Conservation (phyloP, 1,140 invertebrate genomes). For the Cephus cinctus region DNA sequence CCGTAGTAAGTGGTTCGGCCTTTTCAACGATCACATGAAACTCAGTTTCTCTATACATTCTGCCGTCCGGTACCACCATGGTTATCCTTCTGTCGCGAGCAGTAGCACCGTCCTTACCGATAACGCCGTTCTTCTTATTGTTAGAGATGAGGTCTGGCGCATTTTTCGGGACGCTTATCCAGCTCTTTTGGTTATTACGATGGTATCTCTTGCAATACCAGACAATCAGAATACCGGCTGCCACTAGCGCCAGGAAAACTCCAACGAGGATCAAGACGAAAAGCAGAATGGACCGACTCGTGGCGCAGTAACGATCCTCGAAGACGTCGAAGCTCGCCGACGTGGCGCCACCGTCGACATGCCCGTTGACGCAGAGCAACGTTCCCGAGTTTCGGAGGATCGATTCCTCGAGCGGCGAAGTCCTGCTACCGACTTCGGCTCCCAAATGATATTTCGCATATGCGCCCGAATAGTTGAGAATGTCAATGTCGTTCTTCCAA, state of each 20-base stretch:
- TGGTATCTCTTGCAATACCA: constrained; percentile 38
- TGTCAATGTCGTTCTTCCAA: constrained; percentile 51
- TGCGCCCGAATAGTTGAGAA: constrained; percentile 50
- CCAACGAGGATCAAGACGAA: constrained; percentile 33
- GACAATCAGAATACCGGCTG: constrained; percentile 29
- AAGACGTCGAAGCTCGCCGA: constrained; percentile 38
- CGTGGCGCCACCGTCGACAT: constrained; percentile 12
- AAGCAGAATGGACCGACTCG: constrained; percentile 38
- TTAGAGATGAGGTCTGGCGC: constrained; percentile 47
- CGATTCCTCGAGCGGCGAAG: constrained; percentile 24
- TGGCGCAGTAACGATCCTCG: constrained; percentile 35
- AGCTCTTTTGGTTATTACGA: constrained; percentile 39
- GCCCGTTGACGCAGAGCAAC: constrained; percentile 39
- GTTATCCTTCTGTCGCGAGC: constrained; percentile 54
- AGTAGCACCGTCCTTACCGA: constrained; percentile 29
- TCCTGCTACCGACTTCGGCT: too few species aligned
- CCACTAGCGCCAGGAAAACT: constrained; percentile 23
- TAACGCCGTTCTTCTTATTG: constrained; percentile 49
- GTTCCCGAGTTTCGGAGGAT: constrained; percentile 37
- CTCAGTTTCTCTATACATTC: constrained; percentile 80
- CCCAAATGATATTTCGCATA: constrained; percentile 32
- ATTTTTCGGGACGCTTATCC: constrained; percentile 54
- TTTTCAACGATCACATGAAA: constrained; percentile 81
- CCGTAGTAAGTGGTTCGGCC: constrained; percentile 75
- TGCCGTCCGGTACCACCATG: constrained; percentile 75